These are phyloP conservation scores for Orestias chungarensis DNA, from an alignment of 2,797 vertebrate species.

Conservation along the genomic window DNA sequence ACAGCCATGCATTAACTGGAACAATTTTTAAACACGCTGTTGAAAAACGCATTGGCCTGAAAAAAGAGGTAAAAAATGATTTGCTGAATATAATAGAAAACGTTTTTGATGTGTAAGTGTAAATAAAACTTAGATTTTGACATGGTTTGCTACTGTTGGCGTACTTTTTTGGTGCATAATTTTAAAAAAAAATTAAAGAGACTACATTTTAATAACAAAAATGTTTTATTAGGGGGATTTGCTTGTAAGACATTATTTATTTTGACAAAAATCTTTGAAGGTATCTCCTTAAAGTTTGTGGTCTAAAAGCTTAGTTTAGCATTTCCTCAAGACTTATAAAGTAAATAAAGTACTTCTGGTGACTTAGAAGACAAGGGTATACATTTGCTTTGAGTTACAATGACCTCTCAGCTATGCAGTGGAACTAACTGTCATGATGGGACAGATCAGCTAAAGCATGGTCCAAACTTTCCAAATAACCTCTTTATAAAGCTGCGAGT, in stretches of 20 bases:
- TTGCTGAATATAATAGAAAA: neutral
- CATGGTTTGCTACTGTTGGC: constrained; percentile 1
- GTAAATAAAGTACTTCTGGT: neutral
- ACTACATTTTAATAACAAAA: neutral
- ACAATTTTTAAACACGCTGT: neutral
- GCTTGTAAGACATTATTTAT: neutral
- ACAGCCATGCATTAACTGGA: neutral
- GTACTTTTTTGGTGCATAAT: neutral
- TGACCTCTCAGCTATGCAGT: neutral
- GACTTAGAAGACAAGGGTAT: neutral
- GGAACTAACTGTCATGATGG: neutral
- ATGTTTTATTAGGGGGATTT: neutral
- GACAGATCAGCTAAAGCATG: neutral
- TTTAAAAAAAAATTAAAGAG: neutral
- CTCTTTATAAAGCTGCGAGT: too few relatives aligned
- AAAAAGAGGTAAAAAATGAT: neutral
- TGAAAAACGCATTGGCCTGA: neutral
- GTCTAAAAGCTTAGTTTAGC: neutral
- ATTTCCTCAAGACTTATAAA: neutral
- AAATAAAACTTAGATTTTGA: neutral
- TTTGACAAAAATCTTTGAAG: neutral
- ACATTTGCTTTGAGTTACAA: neutral
- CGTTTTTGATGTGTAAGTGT: neutral
- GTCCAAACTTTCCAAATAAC: neutral
- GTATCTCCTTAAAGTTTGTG: neutral